Evolutionary conservation across 2,888 invertebrate species (phyloP).

Genomic region (Myopa tessellatipennis): DNA sequence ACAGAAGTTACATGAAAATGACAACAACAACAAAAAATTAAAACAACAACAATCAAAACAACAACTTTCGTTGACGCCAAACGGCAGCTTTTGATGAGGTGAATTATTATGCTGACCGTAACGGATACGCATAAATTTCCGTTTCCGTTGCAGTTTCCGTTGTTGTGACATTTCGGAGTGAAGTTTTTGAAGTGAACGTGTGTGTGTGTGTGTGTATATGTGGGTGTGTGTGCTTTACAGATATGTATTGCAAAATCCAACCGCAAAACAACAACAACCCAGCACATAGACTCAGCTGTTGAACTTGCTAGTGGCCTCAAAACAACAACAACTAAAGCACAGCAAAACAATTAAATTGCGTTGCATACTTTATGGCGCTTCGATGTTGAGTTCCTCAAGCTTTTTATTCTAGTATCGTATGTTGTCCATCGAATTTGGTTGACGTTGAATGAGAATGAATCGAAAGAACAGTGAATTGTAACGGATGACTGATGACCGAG

Average conservation of each 20-base stretch:
- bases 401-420: neutral
- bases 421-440: neutral
- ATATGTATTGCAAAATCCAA: slow-evolving; percentile 15
- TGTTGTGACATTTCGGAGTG: slow-evolving; percentile 7
- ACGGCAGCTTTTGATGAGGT: neutral
- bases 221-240: neutral
- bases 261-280: slow-evolving; percentile 1
- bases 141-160: slow-evolving; percentile 24
- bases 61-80: neutral
- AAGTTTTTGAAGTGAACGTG: neutral
- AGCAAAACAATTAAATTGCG: neutral
- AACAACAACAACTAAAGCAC: slow-evolving; percentile 3
- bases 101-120: slow-evolving; percentile 37
- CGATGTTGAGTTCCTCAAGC: neutral
- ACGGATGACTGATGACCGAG: too few relatives aligned
- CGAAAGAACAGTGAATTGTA: neutral
- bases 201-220: neutral
- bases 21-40: slow-evolving; percentile 1
- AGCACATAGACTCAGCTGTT: neutral
- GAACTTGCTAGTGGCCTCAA: neutral
- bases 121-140: slow-evolving; percentile 37
- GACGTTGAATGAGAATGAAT: neutral
- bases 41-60: slow-evolving; percentile 14
- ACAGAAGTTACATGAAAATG: neutral
- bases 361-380: slow-evolving; percentile 24